Percentiles rank a stretch among this genome's conserved stretches.
Evolutionary conservation across 2,113 vertebrate genomes (phyloP).

Genomic region (Nibea albiflora): DNA sequence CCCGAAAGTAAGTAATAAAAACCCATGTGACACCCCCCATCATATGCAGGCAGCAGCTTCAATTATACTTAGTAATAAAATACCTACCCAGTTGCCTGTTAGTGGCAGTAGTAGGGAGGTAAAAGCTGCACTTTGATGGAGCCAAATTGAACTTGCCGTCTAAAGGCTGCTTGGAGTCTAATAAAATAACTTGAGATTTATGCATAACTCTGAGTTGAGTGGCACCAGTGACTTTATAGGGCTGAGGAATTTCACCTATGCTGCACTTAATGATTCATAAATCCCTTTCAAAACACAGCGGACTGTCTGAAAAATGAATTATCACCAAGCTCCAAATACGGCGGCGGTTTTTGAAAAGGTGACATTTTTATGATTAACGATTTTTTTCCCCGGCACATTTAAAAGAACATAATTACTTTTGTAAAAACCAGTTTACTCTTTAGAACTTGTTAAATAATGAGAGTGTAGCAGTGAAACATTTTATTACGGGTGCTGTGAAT

Average conservation of each 20-base stretch:
- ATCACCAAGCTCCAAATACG: neutral
- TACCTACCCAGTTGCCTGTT: neutral
- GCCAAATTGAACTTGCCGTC: neutral
- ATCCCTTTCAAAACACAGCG: neutral
- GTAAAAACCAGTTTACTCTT: neutral
- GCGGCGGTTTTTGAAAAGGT: neutral
- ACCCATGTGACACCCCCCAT: neutral
- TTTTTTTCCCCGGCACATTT: neutral
- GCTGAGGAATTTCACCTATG: neutral
- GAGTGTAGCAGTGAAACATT: neutral
- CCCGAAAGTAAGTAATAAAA: neutral
- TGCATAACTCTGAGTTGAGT: neutral
- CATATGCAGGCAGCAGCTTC: neutral
- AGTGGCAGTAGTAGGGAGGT: neutral
- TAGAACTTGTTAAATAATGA: slow-evolving; percentile 17
- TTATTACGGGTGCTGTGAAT: slow-evolving; percentile 1
- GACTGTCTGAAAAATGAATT: neutral
- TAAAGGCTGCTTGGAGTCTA: slow-evolving; percentile 1
- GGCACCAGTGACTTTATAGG: neutral
- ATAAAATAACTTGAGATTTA: slow-evolving; percentile 4
- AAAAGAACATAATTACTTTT: neutral
- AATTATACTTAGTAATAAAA: no score
- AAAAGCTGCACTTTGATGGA: neutral
- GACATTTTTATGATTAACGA: neutral
- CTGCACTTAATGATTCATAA: neutral